Percentiles rank a stretch among this genome's conserved stretches.
Evolutionary conservation across 1,140 invertebrate species (phyloP).

Genomic region (Cotesia chilonis): DNA sequence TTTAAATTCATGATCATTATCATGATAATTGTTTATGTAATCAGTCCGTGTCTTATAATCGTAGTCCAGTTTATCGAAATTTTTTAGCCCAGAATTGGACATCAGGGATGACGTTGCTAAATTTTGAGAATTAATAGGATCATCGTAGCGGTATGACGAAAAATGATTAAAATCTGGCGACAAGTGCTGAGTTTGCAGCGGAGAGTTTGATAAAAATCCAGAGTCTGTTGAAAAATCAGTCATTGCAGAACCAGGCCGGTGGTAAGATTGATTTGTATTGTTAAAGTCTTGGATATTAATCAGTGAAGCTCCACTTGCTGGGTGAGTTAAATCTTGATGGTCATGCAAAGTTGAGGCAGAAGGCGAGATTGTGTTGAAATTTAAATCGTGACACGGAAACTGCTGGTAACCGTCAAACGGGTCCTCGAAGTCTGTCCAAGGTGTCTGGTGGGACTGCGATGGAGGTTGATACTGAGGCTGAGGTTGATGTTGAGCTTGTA

Average conservation of each 20-base stretch:
- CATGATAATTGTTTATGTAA: too few relatives aligned
- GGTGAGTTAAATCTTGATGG: slow-evolving; percentile 42
- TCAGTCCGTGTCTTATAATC: slow-evolving; percentile 49
- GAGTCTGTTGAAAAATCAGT: slow-evolving; percentile 60
- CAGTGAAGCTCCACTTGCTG: slow-evolving; percentile 48
- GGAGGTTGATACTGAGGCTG: too few relatives aligned
- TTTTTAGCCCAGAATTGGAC: slow-evolving; percentile 45
- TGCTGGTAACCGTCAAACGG: slow-evolving; percentile 55
- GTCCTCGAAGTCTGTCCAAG: slow-evolving; percentile 47
- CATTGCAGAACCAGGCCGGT: slow-evolving; percentile 57
- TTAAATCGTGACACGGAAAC: slow-evolving; percentile 53
- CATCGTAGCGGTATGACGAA: slow-evolving; percentile 4
- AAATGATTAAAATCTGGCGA: slow-evolving; percentile 51
- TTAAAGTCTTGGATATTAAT: slow-evolving; percentile 54
- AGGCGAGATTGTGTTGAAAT: slow-evolving; percentile 52
- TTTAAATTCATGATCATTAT: too few relatives aligned
- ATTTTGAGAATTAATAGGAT: slow-evolving; percentile 46
- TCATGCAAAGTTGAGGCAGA: slow-evolving; percentile 39
- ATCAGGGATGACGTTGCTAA: slow-evolving; percentile 44
- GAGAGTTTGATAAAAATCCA: slow-evolving; percentile 59
- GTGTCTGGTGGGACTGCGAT: slow-evolving; percentile 36
- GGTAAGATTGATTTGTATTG: slow-evolving; percentile 41
- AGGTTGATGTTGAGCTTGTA: too few relatives aligned
- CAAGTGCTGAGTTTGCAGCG: slow-evolving; percentile 53
- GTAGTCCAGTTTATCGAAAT: slow-evolving; percentile 51